Percentiles rank a stretch among this genome's conserved stretches.
Evolutionary conservation across 2,888 invertebrate species (phyloP).

Genomic region (Lomographa bimaculata): DNA sequence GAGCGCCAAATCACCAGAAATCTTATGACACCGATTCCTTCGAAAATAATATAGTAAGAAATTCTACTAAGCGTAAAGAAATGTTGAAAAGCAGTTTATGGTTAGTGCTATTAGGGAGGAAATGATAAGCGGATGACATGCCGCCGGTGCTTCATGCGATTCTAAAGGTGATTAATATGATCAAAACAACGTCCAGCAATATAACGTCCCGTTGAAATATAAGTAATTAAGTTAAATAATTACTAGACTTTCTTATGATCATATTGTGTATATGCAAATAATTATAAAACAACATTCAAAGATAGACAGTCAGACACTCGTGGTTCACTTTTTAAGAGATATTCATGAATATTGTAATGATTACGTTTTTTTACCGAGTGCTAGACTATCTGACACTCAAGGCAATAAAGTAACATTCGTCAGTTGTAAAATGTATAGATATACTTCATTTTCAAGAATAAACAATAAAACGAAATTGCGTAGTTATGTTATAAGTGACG

Average conservation of each 20-base stretch:
- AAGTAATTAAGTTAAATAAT: conserved; percentile 1
- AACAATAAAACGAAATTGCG: no score
- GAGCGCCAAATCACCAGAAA: conserved; percentile 75
- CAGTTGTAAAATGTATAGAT: conserved; percentile 11
- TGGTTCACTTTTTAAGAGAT: no score
- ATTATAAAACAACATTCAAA: conserved; percentile 23
- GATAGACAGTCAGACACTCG: conserved; percentile 17
- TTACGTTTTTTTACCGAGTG: no score
- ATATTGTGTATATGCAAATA: conserved; percentile 30
- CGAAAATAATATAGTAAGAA: conserved; percentile 46
- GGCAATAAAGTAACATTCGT: conserved; percentile 15
- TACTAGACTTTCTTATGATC: conserved; percentile 27
- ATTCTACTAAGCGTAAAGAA: conserved; percentile 58
- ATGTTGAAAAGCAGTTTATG: conserved; percentile 57
- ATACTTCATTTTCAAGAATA: not conserved
- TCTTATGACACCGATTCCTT: conserved; percentile 78
- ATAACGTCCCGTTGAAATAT: not conserved
- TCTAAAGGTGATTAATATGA: conserved; percentile 25
- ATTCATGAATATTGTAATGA: no score
- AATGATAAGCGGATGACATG: conserved; percentile 63
- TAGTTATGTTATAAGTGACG: conserved; percentile 40
- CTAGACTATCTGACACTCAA: conserved; percentile 10
- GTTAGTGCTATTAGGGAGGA: conserved; percentile 60
- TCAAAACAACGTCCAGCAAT: conserved; percentile 38
- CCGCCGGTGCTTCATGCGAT: conserved; percentile 49